Base-by-base conservation (phyloP, 2,888 invertebrate genomes). In the Mythimna ferrago region DNA sequence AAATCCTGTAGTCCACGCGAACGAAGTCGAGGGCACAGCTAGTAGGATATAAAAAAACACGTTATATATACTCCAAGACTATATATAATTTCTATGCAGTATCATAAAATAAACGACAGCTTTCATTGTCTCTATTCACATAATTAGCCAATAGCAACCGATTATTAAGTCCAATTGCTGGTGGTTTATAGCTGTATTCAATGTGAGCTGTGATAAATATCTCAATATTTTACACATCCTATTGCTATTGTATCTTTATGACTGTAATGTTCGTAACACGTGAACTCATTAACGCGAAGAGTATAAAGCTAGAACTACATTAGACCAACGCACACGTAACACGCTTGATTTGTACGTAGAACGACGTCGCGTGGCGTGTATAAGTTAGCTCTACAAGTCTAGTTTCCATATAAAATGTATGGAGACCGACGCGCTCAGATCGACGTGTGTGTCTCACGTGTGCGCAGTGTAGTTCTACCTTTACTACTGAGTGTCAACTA, bases 401-500 rank as follows among this genome's bases (percentile, higher is more conserved):
- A 32, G 32, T 32, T 32, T 26, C 26, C 26, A 32, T 32, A 32
- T 32, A 32, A 32, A 5, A 32, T 32, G 32, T 32, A 32, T 32
- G 32, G 32, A 32, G 32, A 32, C 32, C 32, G 3, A 32, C 32
- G 32, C 32, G 32, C 32, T 5, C 32, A 32, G 32, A 32, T 32
- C 32, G 32, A 5, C 32, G 32, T 32, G 32, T 32, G 32, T 32
- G 32, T 32, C 32, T 4, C 32, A 32, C 32, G 32, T 32, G 2
- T 3, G 32, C 32, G 32, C 32, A 32, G 32, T 32, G 3, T 32
- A 32, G 32, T 32, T 32, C 32, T 32, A 32, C 32, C 32, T 32
- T 58, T 72, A 74, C 48, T 41, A 63, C 41, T 72, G 62, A 67
- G 26, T 67, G 58, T 71, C 81, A 66, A 60, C 75, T 80, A 84